Evolutionary conservation across 2,113 vertebrate species (phyloP).

Genomic region (Crotalus tigris): DNA sequence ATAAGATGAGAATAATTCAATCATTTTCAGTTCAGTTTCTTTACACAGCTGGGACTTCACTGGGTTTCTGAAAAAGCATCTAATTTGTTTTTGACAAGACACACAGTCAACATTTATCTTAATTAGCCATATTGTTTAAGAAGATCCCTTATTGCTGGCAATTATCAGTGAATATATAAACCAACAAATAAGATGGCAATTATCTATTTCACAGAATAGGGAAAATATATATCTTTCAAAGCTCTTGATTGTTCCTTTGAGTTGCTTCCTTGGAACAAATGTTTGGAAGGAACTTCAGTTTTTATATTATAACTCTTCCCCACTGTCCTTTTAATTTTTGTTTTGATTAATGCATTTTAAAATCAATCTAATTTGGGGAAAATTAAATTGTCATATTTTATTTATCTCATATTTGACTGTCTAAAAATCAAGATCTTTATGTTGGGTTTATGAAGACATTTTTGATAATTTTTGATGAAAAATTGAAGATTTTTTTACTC

Average conservation of each 20-base stretch:
- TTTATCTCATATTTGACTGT: not conserved
- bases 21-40: not conserved
- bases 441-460: not conserved
- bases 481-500: not conserved
- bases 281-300: not conserved
- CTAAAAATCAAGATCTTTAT: not conserved
- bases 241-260: not conserved
- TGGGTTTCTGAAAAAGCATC: not conserved
- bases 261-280: not conserved
- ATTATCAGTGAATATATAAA: not conserved
- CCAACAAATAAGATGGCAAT: not conserved
- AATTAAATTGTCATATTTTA: not conserved
- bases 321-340: not conserved
- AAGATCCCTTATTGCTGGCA: not conserved
- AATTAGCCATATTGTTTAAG: not conserved
- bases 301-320: not conserved
- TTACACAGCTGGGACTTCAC: not conserved
- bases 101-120: constrained; percentile 13
- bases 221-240: not conserved
- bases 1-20: not conserved
- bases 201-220: not conserved
- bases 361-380: not conserved
- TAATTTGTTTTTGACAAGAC: constrained; percentile 5
- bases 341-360: not conserved
- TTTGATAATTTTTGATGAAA: not conserved